phyloP scores from a whole-genome alignment of 1,140 invertebrate genomes.

The Eriosoma lanigerum region DNA sequence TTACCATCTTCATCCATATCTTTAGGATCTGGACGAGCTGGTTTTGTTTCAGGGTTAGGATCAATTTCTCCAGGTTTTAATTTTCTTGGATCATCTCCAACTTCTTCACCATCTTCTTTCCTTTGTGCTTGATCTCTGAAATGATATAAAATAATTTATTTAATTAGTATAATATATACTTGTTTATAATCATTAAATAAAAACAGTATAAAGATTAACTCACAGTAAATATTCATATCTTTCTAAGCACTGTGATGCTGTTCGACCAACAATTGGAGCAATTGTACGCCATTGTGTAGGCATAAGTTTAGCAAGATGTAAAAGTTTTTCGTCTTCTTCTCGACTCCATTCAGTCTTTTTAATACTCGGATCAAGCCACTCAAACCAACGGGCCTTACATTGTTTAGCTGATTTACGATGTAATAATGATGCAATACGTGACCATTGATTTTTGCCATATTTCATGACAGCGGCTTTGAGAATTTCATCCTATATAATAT shows the following conservation, averaged over 20 bases:
- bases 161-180: neutral
- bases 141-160: constrained; percentile 50
- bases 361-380: constrained; percentile 99
- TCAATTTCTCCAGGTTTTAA: constrained; percentile 99
- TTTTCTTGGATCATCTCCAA: constrained; percentile 91
- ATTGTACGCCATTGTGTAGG: constrained; percentile 99
- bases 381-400: constrained; percentile 99
- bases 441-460: constrained; percentile 99
- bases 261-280: constrained; percentile 96
- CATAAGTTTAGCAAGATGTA: constrained; percentile 98
- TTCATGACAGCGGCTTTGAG: constrained; percentile 99
- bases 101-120: constrained; percentile 92
- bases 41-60: constrained; percentile 99
- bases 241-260: constrained; percentile 97
- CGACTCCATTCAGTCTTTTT: constrained; percentile 99
- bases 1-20: constrained; percentile 99
- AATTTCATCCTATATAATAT: constrained; percentile 89
- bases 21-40: constrained; percentile 97
- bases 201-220: constrained; percentile 59
- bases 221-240: constrained; percentile 94
- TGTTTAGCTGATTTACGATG: constrained; percentile 99
- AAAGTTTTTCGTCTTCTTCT: constrained; percentile 97
- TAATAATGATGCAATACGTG: constrained; percentile 95
- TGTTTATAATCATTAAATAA: neutral
- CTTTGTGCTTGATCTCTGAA: constrained; percentile 95